Base-by-base conservation (phyloP, 2,797 vertebrate genomes). In the Gallinago solitaria region DNA sequence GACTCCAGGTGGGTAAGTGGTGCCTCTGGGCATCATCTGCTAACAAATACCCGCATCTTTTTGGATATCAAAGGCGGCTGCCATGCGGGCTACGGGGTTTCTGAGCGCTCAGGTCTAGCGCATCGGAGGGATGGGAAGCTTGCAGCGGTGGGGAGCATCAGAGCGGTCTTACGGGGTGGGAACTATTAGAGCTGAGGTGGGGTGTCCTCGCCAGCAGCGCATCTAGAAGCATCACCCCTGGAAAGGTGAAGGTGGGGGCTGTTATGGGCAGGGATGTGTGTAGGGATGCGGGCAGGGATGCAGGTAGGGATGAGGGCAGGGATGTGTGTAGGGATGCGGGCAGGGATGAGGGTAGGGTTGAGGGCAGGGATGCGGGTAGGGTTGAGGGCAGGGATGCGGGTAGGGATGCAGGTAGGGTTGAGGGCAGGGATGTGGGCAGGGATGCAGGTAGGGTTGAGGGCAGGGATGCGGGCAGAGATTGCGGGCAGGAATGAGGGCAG, bases 61-160 rank as follows among this genome's bases (percentile, higher is more conserved):
- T 4, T 9, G 1, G 21, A 9, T 6, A 11, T 2, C 9, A n/a
- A 14, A 30, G 19, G 18, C 18, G 2, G 14, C 68, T 35, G 35
- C n/a, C 19, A 0, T 1, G 11, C 37, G 25, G 28, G 1, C 16
- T 2, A 0, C 1, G 16, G 50, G 16, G 15, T 1, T 4, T 4
- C 48, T 0, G 16, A 3, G 10, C 4, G 48, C 35, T 6, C 45
- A 0, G 43, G 30, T 1, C 23, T 1, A 4, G 48, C 20, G 9
- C 27, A 2, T 4, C 9, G 3, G 21, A 3, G 23, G 6, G 9
- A 6, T 1, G 21, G 33, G 15, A 13, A 0, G 5, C 11, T 16
- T 1, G 32, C 43, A 5, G 33, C 39, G 8, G 39, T 4, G 4
- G 39, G 33, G 28, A 41, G 4, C 39, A 3, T 3, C 39, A 23